Evolutionary conservation across 1,140 invertebrate genomes (phyloP).

Genomic region (Tetramorium alpestre): DNA sequence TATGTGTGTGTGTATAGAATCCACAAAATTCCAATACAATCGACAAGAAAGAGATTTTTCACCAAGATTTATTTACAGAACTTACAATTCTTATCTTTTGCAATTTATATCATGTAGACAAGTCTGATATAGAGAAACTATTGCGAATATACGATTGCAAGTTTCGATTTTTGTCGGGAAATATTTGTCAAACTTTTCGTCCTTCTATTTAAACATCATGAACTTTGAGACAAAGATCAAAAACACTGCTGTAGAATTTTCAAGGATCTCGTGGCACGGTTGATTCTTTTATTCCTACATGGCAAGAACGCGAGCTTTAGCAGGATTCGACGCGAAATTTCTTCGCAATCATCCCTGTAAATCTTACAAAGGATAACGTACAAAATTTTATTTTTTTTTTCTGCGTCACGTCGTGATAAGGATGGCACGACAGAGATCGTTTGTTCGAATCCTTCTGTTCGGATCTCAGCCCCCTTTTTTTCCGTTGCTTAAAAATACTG

Average conservation of each 20-base stretch:
- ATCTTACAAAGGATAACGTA: slow-evolving; percentile 21
- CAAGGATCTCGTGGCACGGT: background rate
- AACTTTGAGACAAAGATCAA: background rate
- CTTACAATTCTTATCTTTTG: background rate
- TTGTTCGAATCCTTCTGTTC: background rate
- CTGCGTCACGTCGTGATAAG: background rate
- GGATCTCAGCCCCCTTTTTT: slow-evolving; percentile 9
- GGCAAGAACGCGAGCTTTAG: slow-evolving; percentile 10
- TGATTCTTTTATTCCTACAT: slow-evolving; percentile 21
- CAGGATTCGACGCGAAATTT: slow-evolving; percentile 31
- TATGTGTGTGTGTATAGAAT: background rate
- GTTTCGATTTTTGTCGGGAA: background rate
- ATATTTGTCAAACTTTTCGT: background rate
- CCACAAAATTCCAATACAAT: background rate
- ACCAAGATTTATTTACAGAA: background rate
- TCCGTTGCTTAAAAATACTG: slow-evolving; percentile 24
- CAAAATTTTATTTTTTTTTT: slow-evolving; percentile 24
- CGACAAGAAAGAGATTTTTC: background rate
- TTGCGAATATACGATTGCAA: background rate
- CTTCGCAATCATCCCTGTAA: background rate
- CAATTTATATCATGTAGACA: background rate
- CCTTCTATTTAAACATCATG: background rate
- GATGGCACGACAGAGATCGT: background rate
- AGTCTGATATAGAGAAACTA: background rate
- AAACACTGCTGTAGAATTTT: background rate